Evolutionary conservation across 2,888 invertebrate genomes (phyloP).

Genomic region (Chesias legatella): DNA sequence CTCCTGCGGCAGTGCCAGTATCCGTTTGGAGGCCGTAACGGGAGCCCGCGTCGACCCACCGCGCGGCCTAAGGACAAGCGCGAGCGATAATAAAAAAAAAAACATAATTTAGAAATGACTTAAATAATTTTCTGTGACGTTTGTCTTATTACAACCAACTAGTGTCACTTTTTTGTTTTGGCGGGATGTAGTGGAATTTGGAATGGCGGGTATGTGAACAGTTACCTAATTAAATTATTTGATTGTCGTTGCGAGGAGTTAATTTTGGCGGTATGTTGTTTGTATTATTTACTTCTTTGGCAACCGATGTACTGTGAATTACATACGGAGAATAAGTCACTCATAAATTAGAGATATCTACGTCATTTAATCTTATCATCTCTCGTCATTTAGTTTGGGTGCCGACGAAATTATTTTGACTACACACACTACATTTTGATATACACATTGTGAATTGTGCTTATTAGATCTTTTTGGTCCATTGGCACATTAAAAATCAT

Average conservation of each 20-base stretch:
- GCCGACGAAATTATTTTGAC: too few relatives aligned
- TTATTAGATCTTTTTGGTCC: too few relatives aligned
- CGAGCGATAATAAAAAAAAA: constrained; percentile 31
- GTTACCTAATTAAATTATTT: constrained; percentile 11
- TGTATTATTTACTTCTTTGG: neutral
- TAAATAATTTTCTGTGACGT: constrained; percentile 24
- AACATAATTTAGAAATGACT: constrained; percentile 29
- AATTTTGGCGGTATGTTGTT: constrained; percentile 15
- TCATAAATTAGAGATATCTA: too few relatives aligned
- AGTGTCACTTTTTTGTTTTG: constrained; percentile 19
- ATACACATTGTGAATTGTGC: too few relatives aligned
- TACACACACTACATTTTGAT: too few relatives aligned
- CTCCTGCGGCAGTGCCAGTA: constrained; percentile 73
- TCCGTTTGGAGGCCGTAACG: constrained; percentile 53
- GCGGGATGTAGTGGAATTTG: constrained; percentile 8
- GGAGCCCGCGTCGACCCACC: constrained; percentile 42
- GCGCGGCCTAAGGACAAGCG: constrained; percentile 30
- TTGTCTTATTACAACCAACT: constrained; percentile 14
- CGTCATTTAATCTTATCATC: too few relatives aligned
- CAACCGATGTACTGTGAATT: too few relatives aligned
- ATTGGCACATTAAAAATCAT: too few relatives aligned
- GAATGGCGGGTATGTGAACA: constrained; percentile 13
- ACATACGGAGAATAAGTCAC: too few relatives aligned
- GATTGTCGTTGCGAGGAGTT: constrained; percentile 3
- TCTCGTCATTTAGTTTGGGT: too few relatives aligned